A percentile compares a stretch with the other conserved stretches of the same genome.
phyloP scores from a whole-genome alignment of 64 coral and sea anemone species.

The Hydrozoanthus tunicans region DNA sequence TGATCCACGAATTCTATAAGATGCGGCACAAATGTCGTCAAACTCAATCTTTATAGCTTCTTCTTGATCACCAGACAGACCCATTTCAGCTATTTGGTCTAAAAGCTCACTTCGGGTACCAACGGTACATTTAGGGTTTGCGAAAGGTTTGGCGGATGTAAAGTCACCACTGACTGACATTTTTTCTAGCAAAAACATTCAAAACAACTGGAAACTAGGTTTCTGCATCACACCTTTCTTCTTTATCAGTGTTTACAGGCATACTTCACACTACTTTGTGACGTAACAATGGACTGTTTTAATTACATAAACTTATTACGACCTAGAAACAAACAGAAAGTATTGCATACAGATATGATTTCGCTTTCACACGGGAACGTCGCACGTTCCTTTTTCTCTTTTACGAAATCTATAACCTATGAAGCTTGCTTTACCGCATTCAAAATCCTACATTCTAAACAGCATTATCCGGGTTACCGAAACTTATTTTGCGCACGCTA shows the following conservation, averaged over 20 bases:
- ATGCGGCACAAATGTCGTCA: slow-evolving; percentile 26
- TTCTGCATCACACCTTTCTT: background rate
- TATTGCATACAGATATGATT: background rate
- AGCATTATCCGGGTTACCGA: too few relatives aligned
- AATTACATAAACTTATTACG: background rate
- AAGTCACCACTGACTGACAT: background rate
- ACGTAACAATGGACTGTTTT: background rate
- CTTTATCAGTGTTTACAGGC: too few relatives aligned
- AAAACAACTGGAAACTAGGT: background rate
- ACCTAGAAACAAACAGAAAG: background rate
- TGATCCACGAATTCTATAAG: slow-evolving; percentile 42
- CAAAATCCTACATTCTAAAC: too few relatives aligned
- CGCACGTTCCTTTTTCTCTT: too few relatives aligned
- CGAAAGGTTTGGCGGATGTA: slow-evolving; percentile 18
- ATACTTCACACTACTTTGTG: background rate
- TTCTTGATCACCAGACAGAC: slow-evolving; percentile 20
- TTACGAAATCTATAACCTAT: too few relatives aligned
- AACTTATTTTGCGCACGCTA: background rate
- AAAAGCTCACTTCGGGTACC: slow-evolving; percentile 38
- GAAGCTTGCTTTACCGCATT: too few relatives aligned
- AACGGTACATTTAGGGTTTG: slow-evolving; percentile 10
- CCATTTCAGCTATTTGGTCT: background rate
- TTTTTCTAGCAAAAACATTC: background rate
- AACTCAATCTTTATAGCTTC: slow-evolving; percentile 42
- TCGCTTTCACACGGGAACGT: background rate